Evolutionary conservation across 2,113 vertebrate genomes (phyloP).

Genomic region (Proteles cristata): DNA sequence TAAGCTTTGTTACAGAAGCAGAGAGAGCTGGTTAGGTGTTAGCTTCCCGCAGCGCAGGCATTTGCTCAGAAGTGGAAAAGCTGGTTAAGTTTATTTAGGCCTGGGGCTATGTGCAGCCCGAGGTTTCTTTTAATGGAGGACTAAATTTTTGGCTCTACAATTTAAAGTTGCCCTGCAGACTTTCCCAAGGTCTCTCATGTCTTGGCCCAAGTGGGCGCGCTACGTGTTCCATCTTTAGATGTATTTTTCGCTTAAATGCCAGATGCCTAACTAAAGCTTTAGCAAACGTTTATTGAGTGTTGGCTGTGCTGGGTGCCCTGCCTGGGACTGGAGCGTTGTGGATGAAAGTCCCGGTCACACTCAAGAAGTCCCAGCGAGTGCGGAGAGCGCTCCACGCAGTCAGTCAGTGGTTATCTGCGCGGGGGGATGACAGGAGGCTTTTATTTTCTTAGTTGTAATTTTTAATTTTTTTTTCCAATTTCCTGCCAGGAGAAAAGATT

Average conservation of each 20-base stretch:
- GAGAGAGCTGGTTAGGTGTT: too few species aligned
- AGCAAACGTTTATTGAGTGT: not conserved
- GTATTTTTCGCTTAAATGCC: not conserved
- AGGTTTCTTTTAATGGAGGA: too few species aligned
- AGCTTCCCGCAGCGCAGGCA: too few species aligned
- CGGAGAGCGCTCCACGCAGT: not conserved
- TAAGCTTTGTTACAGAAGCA: too few species aligned
- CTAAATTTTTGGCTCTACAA: too few species aligned
- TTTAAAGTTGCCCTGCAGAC: not conserved
- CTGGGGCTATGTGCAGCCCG: too few species aligned
- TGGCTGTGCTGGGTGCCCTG: not conserved
- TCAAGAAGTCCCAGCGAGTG: too few species aligned
- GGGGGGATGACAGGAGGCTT: not conserved
- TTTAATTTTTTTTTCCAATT: not conserved
- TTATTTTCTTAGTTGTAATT: not conserved
- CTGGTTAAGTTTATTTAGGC: too few species aligned
- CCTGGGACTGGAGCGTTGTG: not conserved
- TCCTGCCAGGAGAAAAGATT: not conserved
- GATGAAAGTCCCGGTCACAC: not conserved
- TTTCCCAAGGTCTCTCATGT: not conserved
- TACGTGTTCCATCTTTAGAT: not conserved
- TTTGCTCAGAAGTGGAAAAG: too few species aligned
- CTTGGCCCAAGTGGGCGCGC: not conserved
- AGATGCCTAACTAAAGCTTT: not conserved
- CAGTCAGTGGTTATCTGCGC: not conserved